These are phyloP conservation scores for Andrena camellia DNA, from an alignment of 2,888 invertebrate species.

Conservation along the genomic window DNA sequence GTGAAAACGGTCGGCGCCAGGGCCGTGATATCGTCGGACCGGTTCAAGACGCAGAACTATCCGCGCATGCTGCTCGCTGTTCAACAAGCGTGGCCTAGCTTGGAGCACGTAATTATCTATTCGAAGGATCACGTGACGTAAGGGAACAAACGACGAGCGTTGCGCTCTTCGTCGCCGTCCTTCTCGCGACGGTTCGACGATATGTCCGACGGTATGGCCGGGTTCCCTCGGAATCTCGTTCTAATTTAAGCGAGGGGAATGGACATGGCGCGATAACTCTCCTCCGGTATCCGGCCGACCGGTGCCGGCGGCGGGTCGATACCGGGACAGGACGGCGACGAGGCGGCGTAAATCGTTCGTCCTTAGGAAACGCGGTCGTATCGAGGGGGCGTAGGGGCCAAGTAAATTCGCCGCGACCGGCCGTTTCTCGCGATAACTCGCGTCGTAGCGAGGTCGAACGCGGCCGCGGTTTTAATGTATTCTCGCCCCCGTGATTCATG, in stretches of 20 bases:
- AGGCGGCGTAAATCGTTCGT: slow-evolving; percentile 48
- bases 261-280: slow-evolving; percentile 45
- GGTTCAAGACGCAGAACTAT: slow-evolving; percentile 89
- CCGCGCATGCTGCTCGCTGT: slow-evolving; percentile 87
- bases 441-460: slow-evolving; percentile 23
- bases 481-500: slow-evolving; percentile 65
- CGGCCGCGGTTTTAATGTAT: slow-evolving; percentile 42
- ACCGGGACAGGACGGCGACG: slow-evolving; percentile 27
- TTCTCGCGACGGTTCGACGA: background rate
- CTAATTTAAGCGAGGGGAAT: slow-evolving; percentile 39
- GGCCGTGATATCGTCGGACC: slow-evolving; percentile 88
- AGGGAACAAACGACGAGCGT: slow-evolving; percentile 54
- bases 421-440: slow-evolving; percentile 38
- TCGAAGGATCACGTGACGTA: slow-evolving; percentile 77
- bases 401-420: slow-evolving; percentile 43
- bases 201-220: slow-evolving; percentile 17
- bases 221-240: slow-evolving; percentile 39
- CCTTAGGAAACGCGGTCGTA: slow-evolving; percentile 51
- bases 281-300: slow-evolving; percentile 32
- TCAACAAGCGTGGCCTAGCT: slow-evolving; percentile 87
- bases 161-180: background rate
- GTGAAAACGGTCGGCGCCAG: slow-evolving; percentile 90
- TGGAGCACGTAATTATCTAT: slow-evolving; percentile 83
- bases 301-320: slow-evolving; percentile 31
- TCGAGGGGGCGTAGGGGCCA: slow-evolving; percentile 5